Evolutionary conservation across 2,888 invertebrate genomes (phyloP), one percentile per base, ranked within the genome.

Genomic region (Plebejus argus): DNA sequence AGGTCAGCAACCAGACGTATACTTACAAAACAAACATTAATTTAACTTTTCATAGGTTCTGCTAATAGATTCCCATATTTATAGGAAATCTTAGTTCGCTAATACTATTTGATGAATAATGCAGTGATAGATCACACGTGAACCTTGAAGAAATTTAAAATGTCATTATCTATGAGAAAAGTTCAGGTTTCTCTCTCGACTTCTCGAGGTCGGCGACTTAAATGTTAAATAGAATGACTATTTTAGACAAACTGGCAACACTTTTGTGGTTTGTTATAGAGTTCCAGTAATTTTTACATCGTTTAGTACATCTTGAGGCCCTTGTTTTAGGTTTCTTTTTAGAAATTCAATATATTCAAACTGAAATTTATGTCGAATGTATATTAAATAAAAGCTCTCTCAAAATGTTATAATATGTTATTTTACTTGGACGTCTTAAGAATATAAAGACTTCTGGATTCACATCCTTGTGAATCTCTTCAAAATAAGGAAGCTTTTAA

Each of bases 141-240:
- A 45, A 45, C 72, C 72, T 72, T 72, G 72, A 72, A 15, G 72
- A 39, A 20, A 39, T 45, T 72, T 45, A n/a, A 72, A 72, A 72
- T 71, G 71, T 71, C 71, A 39, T 71, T 71, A 71, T 45, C 45
- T 72, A 45, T 45, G 39, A 45, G 20, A 72, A 72, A 72, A 72
- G 10, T 45, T 45, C 39, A 72, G 45, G 72, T 45, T 66, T 72
- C 39, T 15, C 45, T 45, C 23, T n/a, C 23, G 15, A 72, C 15
- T n/a, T 45, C 23, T n/a, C 72, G 45, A 72, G 66, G 66, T 15
- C 66, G 66, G 66, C 20, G 23, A 7, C 61, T 23, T 61, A 61
- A 61, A 61, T 66, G 28, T 66, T 66, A 66, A 66, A 23, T 28
- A 3, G 72, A 72, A 72, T 45, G 23, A 72, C 39, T 45, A 20